These are phyloP conservation scores for Pseudorhombus dupliciocellatus DNA, from an alignment of 2,113 vertebrate genomes.

Conservation along the genomic window DNA sequence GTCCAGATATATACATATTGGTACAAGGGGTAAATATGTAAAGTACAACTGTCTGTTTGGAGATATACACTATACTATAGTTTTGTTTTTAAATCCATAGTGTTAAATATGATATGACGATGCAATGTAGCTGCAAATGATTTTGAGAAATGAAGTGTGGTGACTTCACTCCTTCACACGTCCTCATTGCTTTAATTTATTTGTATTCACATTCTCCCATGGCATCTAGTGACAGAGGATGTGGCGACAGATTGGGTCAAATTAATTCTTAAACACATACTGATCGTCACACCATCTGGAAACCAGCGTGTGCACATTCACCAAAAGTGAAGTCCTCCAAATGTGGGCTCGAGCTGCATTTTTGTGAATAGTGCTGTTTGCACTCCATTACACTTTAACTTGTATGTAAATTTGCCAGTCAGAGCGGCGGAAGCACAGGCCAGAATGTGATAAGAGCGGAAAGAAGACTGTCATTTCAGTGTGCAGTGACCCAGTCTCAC, in stretches of 20 bases:
- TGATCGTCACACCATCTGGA: background rate
- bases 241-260: rapidly evolving
- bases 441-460: conserved; percentile 67
- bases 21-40: too few species aligned
- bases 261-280: background rate
- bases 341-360: conserved; percentile 3
- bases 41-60: too few species aligned
- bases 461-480: conserved; percentile 64
- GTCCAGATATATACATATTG: too few species aligned
- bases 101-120: too few species aligned
- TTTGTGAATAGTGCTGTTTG: conserved; percentile 71
- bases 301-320: background rate
- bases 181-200: too few species aligned
- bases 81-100: too few species aligned
- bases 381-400: conserved; percentile 77
- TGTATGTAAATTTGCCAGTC: conserved; percentile 36
- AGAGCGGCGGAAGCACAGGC: conserved; percentile 53
- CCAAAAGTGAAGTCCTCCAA: conserved; percentile 17
- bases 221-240: conserved; percentile 53
- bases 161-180: too few species aligned
- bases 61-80: too few species aligned
- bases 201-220: conserved; percentile 12
- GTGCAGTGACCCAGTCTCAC: conserved; percentile 56
- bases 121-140: too few species aligned
- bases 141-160: too few species aligned